phyloP scores from a whole-genome alignment of 1,140 invertebrate genomes.

The Eumeta japonica region DNA sequence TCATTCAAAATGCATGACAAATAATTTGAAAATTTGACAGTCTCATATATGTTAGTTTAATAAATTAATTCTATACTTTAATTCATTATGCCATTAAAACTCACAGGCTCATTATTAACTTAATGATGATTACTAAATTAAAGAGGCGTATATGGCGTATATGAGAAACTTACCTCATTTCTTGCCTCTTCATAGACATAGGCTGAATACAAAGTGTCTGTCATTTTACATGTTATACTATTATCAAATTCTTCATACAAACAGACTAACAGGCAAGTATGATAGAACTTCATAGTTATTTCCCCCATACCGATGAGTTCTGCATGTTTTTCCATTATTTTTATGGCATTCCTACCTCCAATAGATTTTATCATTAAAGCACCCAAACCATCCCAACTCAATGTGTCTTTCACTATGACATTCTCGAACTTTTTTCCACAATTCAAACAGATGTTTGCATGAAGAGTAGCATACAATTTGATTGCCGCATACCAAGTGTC shows the following conservation, averaged over 20 bases:
- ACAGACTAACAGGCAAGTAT: slow-evolving; percentile 38
- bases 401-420: slow-evolving; percentile 39
- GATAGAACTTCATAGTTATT: slow-evolving; percentile 48
- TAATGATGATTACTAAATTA: too few relatives aligned
- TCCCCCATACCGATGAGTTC: slow-evolving; percentile 37
- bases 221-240: slow-evolving; percentile 30
- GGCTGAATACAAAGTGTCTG: slow-evolving; percentile 44
- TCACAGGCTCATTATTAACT: too few relatives aligned
- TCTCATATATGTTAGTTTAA: too few relatives aligned
- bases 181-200: slow-evolving; percentile 42
- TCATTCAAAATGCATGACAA: too few relatives aligned
- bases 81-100: too few relatives aligned
- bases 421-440: slow-evolving; percentile 49
- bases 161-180: slow-evolving; percentile 37
- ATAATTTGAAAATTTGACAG: too few relatives aligned
- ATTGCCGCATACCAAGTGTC: slow-evolving; percentile 47
- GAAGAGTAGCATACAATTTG: slow-evolving; percentile 42
- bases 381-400: slow-evolving; percentile 51
- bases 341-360: slow-evolving; percentile 46
- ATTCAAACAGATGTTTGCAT: slow-evolving; percentile 50
- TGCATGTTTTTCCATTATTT: slow-evolving; percentile 39
- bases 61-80: too few relatives aligned
- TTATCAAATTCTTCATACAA: slow-evolving; percentile 48
- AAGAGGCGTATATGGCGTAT: too few relatives aligned
- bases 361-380: slow-evolving; percentile 50